Base-by-base conservation (phyloP, 1,140 invertebrate genomes). In the Drosophila tristis region DNA sequence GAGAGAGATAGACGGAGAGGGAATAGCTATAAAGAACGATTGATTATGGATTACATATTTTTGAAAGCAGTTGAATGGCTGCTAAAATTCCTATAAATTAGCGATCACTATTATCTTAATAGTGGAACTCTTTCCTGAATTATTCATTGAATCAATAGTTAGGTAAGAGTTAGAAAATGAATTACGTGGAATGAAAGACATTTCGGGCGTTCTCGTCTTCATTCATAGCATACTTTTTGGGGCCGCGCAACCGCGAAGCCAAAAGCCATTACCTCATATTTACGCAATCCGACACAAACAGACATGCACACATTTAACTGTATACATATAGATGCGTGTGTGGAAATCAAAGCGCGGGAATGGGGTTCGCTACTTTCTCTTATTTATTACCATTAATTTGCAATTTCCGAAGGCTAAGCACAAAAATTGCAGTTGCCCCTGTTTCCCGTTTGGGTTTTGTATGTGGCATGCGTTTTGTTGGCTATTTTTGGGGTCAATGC, bases 341-440 rank as follows among this genome's bases (percentile, higher is more conserved):
- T 15, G 3, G 45, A 29, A 63, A 48, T 55, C 49, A 16, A n/a
- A 39, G 63, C 65, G 55, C 55, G 84, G 80, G 80, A 49, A 76
- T 67, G 31, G 2, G 31, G 31, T 7, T 3, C 8, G 8, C 51
- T 25, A 39, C 15, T n/a, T 43, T 65, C 51, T 23, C 43, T 80
- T 77, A 80, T 89, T 84, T 89, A 89, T 84, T 78, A 62, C 59
- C 72, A 62, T 89, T 89, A 89, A 89, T 84, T 84, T 89, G 65
- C 85, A 84, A 84, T 73, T 50, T 68, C 75, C 75, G 50, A 87
- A 82, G 84, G 78, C 75, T 82, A 58, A 13, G 29, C 78, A 49
- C 57, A 65, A 26, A 68, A 42, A 65, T 44, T 61, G 57, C 78
- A 78, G 71, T 78, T 67, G 72, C 53, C 15, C 31, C 47, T 20